These are phyloP conservation scores for Strigops habroptila DNA, from an alignment of 2,113 vertebrate genomes.

Conservation along the genomic window DNA sequence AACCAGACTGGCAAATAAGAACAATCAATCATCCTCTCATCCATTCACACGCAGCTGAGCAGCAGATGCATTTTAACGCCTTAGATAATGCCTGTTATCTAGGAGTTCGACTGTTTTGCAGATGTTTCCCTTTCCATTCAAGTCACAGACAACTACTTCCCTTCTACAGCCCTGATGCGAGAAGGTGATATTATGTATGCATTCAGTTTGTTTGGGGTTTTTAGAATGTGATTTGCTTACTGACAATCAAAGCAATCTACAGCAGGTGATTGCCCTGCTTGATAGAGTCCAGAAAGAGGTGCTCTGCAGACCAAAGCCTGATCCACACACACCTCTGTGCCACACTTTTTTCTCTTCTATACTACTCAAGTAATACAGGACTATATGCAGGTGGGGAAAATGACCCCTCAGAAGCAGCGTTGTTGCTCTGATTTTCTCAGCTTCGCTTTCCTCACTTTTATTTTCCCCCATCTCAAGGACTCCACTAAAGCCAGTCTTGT, in stretches of 20 bases:
- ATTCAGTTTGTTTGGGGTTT: accelerated
- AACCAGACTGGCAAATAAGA: background rate
- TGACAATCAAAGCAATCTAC: background rate
- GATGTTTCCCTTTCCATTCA: background rate
- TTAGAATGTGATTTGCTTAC: background rate
- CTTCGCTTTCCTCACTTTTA: background rate
- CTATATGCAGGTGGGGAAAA: background rate
- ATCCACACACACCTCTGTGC: background rate
- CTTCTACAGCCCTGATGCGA: background rate
- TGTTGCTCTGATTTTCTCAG: background rate
- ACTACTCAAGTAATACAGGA: background rate
- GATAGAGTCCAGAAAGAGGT: background rate
- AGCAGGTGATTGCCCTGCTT: background rate
- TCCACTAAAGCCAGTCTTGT: background rate
- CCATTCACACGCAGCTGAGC: background rate
- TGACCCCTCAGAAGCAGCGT: background rate
- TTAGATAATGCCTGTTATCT: background rate
- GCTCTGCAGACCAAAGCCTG: background rate
- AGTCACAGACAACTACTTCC: background rate
- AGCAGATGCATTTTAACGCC: background rate
- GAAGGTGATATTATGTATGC: background rate
- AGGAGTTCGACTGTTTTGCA: background rate
- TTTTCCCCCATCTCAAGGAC: background rate
- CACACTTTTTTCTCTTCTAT: background rate
- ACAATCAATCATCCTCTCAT: background rate